Percentiles rank a stretch among this genome's conserved stretches.
Evolutionary conservation across 2,113 vertebrate species (phyloP).

Genomic region (Menura novaehollandiae): DNA sequence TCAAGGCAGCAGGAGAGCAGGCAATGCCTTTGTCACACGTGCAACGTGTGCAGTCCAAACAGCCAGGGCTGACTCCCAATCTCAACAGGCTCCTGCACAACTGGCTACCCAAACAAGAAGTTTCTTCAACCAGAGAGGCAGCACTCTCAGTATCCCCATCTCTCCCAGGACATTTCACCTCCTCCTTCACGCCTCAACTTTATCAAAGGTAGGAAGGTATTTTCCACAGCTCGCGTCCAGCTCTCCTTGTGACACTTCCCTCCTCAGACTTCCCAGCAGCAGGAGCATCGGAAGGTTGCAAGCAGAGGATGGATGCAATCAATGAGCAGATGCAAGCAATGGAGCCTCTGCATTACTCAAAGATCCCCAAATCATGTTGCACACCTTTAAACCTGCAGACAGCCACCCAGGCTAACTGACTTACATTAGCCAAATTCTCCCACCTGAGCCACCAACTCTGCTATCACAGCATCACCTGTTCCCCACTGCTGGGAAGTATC

Average conservation of each 20-base stretch:
- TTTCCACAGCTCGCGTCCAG: neutral
- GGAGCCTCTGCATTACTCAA: neutral
- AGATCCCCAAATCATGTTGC: neutral
- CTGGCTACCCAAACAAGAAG: neutral
- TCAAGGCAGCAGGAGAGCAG: neutral
- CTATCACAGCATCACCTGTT: neutral
- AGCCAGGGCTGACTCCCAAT: accelerated
- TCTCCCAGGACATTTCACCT: neutral
- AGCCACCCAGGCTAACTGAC: neutral
- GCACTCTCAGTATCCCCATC: neutral
- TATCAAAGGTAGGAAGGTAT: neutral
- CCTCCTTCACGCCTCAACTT: neutral
- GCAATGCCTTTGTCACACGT: neutral
- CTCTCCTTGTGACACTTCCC: neutral
- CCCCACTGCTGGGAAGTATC: neutral
- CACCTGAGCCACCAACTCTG: neutral
- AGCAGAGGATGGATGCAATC: neutral
- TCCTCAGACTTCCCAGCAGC: neutral
- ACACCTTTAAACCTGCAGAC: neutral
- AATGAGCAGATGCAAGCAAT: too few species aligned
- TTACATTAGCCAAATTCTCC: neutral
- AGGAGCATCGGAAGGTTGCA: neutral
- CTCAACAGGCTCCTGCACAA: neutral
- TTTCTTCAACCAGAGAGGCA: neutral
- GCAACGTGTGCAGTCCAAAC: neutral